phyloP scores from a whole-genome alignment of 2,888 invertebrate species.

The Philereme vetulata region DNA sequence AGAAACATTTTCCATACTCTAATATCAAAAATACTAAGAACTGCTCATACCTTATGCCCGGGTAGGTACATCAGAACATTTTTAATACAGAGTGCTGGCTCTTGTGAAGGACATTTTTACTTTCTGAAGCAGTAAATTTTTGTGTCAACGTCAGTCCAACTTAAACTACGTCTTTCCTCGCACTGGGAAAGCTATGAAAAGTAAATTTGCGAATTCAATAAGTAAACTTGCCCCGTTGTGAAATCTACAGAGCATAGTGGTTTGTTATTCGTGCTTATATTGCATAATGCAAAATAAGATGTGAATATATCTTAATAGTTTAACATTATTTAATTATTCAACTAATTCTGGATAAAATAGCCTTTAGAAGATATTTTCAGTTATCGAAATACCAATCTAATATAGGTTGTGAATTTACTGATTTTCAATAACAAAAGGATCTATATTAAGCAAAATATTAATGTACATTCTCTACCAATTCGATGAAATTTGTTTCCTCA shows the following conservation, averaged over 20 bases:
- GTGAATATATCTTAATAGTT: too few relatives aligned
- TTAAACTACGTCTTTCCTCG: conserved; percentile 1
- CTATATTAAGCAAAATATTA: too few relatives aligned
- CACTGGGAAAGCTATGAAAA: conserved; percentile 1
- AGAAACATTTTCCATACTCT: too few relatives aligned
- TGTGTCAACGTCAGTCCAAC: conserved; percentile 1
- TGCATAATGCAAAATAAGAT: too few relatives aligned
- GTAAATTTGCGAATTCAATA: not conserved
- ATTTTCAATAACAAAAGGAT: too few relatives aligned
- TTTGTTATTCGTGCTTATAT: not conserved
- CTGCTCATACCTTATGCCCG: not conserved
- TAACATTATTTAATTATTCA: too few relatives aligned
- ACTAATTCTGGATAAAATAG: too few relatives aligned
- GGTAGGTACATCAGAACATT: not conserved
- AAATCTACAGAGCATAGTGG: not conserved
- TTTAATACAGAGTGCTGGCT: not conserved
- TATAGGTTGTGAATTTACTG: too few relatives aligned
- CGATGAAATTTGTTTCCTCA: too few relatives aligned
- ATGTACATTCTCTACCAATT: too few relatives aligned
- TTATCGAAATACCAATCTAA: too few relatives aligned
- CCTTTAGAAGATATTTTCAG: too few relatives aligned
- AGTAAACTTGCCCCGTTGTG: not conserved
- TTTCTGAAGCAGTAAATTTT: not conserved
- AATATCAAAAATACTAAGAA: not conserved
- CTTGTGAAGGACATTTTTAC: not conserved